A percentile compares a stretch with the other conserved stretches of the same genome.
phyloP scores from a whole-genome alignment of 1,140 invertebrate species.

The Ylistrum balloti region DNA sequence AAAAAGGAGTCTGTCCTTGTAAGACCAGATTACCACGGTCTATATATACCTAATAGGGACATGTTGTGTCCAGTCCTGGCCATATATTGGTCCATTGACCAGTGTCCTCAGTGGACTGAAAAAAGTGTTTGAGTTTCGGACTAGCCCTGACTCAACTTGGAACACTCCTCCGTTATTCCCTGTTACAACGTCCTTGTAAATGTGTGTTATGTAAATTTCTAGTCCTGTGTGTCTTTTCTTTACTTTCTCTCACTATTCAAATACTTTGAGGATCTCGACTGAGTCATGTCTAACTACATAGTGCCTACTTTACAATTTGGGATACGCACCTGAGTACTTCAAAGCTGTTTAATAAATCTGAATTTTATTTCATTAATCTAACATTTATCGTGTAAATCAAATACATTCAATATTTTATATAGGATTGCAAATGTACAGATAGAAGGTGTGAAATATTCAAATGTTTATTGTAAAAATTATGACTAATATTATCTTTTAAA shows the following conservation, averaged over 20 bases:
- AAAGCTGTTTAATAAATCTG: too few relatives aligned
- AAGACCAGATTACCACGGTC: not conserved
- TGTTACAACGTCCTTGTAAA: not conserved
- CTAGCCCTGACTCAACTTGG: conserved; percentile 10
- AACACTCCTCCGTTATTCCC: not conserved
- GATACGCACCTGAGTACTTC: not conserved
- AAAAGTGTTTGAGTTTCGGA: conserved; percentile 5
- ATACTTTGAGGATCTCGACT: not conserved
- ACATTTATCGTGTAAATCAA: too few relatives aligned
- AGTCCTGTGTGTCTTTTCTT: not conserved
- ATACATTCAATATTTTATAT: too few relatives aligned
- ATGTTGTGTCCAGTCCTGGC: not conserved
- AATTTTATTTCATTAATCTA: too few relatives aligned
- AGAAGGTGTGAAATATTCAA: too few relatives aligned
- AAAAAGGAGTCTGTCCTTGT: not conserved
- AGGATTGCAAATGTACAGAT: too few relatives aligned
- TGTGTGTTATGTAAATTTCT: conserved; percentile 35
- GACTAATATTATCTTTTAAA: too few relatives aligned
- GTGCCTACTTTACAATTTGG: not conserved
- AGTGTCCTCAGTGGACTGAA: not conserved
- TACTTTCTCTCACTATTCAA: conserved; percentile 14
- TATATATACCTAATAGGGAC: too few relatives aligned
- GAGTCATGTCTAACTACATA: not conserved
- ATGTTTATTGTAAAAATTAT: too few relatives aligned
- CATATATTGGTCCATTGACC: not conserved